Percentiles rank a stretch among this genome's conserved stretches.
Evolutionary conservation across 2,113 vertebrate species (phyloP).

Genomic region (Recurvirostra avosetta): DNA sequence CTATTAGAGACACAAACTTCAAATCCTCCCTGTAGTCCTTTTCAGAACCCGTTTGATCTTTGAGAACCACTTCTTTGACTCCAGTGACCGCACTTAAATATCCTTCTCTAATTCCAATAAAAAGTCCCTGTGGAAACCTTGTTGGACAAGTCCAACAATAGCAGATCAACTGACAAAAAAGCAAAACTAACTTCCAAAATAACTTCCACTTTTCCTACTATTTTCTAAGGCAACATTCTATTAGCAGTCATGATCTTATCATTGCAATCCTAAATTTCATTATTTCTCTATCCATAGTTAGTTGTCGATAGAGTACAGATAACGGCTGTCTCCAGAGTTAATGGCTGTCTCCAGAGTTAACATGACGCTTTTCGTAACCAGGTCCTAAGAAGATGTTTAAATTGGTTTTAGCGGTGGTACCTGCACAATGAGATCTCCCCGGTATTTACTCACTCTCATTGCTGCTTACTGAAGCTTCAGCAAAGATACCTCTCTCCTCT

Average conservation of each 20-base stretch:
- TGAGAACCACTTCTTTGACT: not conserved
- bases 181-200: not conserved
- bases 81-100: not conserved
- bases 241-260: not conserved
- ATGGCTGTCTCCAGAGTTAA: not conserved
- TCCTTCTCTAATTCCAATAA: not conserved
- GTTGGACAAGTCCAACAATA: not conserved
- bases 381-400: not conserved
- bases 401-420: not conserved
- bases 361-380: not conserved
- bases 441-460: not conserved
- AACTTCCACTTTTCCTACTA: not conserved
- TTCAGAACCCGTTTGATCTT: not conserved
- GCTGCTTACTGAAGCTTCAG: not conserved
- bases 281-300: not conserved
- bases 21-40: not conserved
- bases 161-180: not conserved
- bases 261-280: not conserved
- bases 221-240: not conserved
- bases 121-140: not conserved
- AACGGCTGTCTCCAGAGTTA: not conserved
- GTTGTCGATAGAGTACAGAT: accelerated
- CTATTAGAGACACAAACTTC: not conserved
- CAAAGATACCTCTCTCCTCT: not conserved
- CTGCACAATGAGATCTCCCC: not conserved